Base-by-base conservation (phyloP, 2,113 vertebrate species). In the Sporophila hypoxantha region DNA sequence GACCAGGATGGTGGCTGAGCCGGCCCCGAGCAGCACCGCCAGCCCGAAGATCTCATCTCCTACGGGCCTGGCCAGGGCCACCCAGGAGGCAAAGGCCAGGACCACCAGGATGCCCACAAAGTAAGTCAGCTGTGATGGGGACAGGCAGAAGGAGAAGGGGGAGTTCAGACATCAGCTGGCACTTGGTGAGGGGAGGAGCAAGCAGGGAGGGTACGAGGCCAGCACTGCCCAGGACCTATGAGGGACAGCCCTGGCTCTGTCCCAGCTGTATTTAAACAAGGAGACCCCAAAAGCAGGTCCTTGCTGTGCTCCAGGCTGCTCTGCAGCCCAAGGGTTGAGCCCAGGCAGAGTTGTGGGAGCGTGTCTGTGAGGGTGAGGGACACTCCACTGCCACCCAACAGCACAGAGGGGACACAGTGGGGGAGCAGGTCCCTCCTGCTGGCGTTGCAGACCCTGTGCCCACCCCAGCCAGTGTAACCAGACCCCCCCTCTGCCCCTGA, bases 1-100 rank as follows among this genome's bases (percentile, higher is more conserved):
- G 89, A 99, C 98, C 34, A 99, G 94, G 92, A 99, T 98, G 36
- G 98, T 99, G 91, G 98, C 98, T 0, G 98, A 98, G 17, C 99
- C 99, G 0, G 87, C 59, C 8, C 99, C 99, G 3, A 99, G 97
- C 74, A 99, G 95, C 52, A 94, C 93, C 0, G 98, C 98, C 0
- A 96, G 97, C 2, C 94, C 98, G 0, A 98, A 99, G 68, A 99
- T 96, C 25, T 94, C 93, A 4, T 92, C 37, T 5, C 97, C 98
- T 88, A 98, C 95, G 4, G 15, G 7, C 5, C n/a, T 68, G 8
- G 95, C 96, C 94, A 99, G 55, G 14, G 98, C 95, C 89, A 98
- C 98, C 98, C 98, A 99, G 82, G 97, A 97, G 6, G 98, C 97
- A 12, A 99, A 99, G 37, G 91, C 96, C 96, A 99, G 82, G 91